phyloP scores from a whole-genome alignment of 2,113 vertebrate species.

The Anthoscopus minutus region DNA sequence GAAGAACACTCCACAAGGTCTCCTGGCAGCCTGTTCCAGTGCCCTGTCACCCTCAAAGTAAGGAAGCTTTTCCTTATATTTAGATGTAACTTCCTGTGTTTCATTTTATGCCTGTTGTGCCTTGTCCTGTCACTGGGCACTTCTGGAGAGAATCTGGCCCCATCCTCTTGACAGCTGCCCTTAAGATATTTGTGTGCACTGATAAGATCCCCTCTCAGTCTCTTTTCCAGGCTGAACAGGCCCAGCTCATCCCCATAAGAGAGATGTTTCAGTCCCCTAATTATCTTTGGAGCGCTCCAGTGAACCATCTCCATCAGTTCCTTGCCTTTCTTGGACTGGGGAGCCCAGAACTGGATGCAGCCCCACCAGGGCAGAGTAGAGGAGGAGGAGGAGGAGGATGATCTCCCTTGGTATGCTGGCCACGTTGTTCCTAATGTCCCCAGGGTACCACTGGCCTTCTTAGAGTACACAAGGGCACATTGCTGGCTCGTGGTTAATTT shows the following conservation, averaged over 20 bases:
- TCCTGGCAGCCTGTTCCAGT: neutral
- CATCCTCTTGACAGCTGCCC: neutral
- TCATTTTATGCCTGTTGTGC: neutral
- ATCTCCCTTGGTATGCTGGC: neutral
- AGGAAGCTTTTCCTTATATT: neutral
- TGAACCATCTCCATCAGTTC: neutral
- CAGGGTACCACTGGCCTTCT: neutral
- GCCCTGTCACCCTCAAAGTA: neutral
- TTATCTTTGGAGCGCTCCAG: neutral
- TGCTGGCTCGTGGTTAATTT: neutral
- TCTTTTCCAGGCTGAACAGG: neutral
- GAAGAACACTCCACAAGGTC: neutral
- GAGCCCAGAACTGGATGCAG: neutral
- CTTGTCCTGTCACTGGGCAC: neutral
- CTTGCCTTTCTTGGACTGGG: neutral
- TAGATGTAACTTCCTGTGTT: neutral
- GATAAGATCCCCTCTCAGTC: neutral
- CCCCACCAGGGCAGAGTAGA: neutral
- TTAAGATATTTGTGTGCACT: neutral
- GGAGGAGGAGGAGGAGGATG: neutral
- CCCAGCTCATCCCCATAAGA: neutral
- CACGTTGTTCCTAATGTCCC: neutral
- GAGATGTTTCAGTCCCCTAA: neutral
- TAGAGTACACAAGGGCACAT: neutral
- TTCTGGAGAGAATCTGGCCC: neutral